phyloP scores from a whole-genome alignment of 2,888 invertebrate species.

The Lamellibrachia columna region DNA sequence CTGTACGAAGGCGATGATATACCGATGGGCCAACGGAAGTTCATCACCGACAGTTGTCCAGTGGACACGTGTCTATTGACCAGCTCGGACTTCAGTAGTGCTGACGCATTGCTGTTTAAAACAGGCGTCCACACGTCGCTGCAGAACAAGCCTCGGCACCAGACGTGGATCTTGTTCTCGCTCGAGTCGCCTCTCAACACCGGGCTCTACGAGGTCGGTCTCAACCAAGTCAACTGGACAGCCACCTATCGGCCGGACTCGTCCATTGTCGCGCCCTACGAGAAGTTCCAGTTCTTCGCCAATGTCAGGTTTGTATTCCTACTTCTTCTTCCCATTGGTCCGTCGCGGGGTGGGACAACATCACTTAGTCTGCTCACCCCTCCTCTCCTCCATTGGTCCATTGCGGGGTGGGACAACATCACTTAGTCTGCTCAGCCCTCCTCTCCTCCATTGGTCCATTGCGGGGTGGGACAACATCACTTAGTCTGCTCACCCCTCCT shows the following conservation, averaged over 20 bases:
- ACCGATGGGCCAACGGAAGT: slow-evolving; percentile 13
- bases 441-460: too few relatives aligned
- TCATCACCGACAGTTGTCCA: neutral
- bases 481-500: too few relatives aligned
- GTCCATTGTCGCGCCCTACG: slow-evolving; percentile 95
- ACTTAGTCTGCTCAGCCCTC: too few relatives aligned
- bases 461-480: too few relatives aligned
- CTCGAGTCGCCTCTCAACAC: neutral
- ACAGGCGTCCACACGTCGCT: neutral
- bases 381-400: too few relatives aligned
- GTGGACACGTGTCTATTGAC: neutral
- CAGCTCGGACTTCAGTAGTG: neutral
- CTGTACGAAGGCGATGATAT: neutral
- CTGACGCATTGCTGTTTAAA: neutral
- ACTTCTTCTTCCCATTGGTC: neutral
- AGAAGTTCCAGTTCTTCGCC: slow-evolving; percentile 33
- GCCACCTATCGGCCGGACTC: slow-evolving; percentile 94
- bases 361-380: too few relatives aligned
- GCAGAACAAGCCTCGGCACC: neutral
- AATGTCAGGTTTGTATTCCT: neutral
- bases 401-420: too few relatives aligned
- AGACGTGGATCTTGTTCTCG: neutral
- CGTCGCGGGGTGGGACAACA: neutral
- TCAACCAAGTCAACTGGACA: slow-evolving; percentile 84
- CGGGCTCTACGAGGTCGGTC: neutral